Evolutionary conservation across 1,140 invertebrate species (phyloP).

Genomic region (Drosophila nannoptera): DNA sequence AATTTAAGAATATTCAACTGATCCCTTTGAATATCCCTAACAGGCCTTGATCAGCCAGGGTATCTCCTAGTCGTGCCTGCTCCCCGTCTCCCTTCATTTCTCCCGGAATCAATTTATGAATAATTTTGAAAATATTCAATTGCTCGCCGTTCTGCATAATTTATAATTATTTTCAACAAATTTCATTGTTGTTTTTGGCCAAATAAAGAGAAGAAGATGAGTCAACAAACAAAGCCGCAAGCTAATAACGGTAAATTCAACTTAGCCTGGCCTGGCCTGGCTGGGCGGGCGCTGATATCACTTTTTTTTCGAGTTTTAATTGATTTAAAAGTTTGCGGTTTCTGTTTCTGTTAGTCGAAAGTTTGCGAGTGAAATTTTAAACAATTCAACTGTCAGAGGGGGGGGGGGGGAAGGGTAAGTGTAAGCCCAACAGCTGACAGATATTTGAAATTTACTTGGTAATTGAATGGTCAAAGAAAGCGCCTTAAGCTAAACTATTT

Average conservation of each 20-base stretch:
- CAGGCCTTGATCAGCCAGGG: too few relatives aligned
- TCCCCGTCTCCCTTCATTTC: too few relatives aligned
- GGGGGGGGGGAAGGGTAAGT: too few relatives aligned
- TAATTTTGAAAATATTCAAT: constrained; percentile 14
- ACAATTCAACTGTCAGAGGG: too few relatives aligned
- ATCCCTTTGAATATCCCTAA: constrained; percentile 12
- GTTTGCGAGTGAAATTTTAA: not conserved
- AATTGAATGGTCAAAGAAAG: too few relatives aligned
- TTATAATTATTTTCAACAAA: constrained; percentile 31
- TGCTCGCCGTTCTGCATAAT: constrained; percentile 50
- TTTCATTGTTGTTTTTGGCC: not conserved
- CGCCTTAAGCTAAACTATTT: too few relatives aligned
- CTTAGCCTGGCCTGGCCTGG: constrained; percentile 32
- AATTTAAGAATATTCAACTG: constrained; percentile 8
- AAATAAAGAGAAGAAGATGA: not conserved
- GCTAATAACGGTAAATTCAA: constrained; percentile 14
- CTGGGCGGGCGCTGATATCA: constrained; percentile 9
- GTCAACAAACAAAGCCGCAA: constrained; percentile 1
- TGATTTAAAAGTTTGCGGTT: not conserved
- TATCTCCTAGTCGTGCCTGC: too few relatives aligned
- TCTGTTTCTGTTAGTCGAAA: constrained; percentile 10
- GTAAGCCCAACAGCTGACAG: too few relatives aligned
- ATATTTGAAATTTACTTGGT: too few relatives aligned
- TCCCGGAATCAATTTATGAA: too few relatives aligned
- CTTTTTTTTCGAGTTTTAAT: constrained; percentile 16